Base-by-base conservation (phyloP, 2,113 vertebrate species). In the Megaceryle torquata region DNA sequence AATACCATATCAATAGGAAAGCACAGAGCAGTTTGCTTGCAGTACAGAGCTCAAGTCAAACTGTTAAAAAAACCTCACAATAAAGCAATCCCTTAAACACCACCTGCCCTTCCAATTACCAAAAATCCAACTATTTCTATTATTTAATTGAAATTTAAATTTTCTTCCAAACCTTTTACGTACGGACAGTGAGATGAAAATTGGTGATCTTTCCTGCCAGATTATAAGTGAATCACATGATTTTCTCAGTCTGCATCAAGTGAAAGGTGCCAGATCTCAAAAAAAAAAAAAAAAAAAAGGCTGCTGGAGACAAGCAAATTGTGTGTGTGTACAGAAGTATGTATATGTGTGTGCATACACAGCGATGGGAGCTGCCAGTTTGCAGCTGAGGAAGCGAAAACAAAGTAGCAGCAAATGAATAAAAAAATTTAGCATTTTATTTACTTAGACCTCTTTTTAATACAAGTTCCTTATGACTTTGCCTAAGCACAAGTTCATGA, bases 371-470 rank as follows among this genome's bases (percentile, higher is more conserved):
- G n/a, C 37, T 86, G 29, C 24, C 56, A 18, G 20, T 70, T 8
- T 10, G 50, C 15, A 68, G 26, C 56, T 79, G 56, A 79, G 35
- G 33, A 76, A 75, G 26, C 20, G 70, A 82, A 82, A 64, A 28
- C 50, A 54, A 69, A 74, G 24, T 12, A 43, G 14, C 33, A 70
- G 50, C 50, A 51, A 54, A 7, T 24, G 29, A 71, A 43, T 22
- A 16, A 57, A 39, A 43, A 71, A 83, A 12, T 53, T 37, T 65
- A 33, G 51, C 11, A 4, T 77, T 82, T 77, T 3, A 4, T 37
- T 15, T 56, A 2, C 12, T 60, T 72, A 8, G 0, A 16, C 0
- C 1, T n/a, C 13, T 39, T 76, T 75, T 59, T 24, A 35, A n/a
- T 51, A 3, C 24, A 56, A 57, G 6, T 24, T 67, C 28, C 20